These are phyloP conservation scores for Rosalia funebris DNA, from an alignment of 2,888 invertebrate genomes.

Conservation along the genomic window DNA sequence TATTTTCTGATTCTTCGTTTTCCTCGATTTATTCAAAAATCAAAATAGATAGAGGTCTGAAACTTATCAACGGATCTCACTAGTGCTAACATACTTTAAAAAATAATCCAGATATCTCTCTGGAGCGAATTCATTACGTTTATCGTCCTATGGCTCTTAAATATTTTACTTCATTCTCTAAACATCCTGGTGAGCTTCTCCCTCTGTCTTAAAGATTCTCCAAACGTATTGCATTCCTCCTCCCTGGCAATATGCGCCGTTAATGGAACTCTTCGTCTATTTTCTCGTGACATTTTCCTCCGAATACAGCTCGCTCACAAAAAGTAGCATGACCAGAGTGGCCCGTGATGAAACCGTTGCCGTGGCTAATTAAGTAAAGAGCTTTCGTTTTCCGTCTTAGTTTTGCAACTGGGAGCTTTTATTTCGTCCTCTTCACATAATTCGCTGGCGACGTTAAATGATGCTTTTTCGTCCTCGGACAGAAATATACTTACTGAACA, in stretches of 20 bases:
- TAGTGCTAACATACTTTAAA: too few relatives aligned
- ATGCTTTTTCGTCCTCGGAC: background rate
- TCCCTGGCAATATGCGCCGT: background rate
- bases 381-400: background rate
- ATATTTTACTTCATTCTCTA: too few relatives aligned
- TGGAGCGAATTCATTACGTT: too few relatives aligned
- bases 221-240: background rate
- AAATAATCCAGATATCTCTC: too few relatives aligned
- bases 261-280: background rate
- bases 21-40: too few relatives aligned
- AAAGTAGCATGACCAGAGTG: background rate
- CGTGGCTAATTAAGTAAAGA: slow-evolving; percentile 5
- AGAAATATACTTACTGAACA: too few relatives aligned
- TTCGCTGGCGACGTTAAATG: background rate
- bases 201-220: slow-evolving; percentile 8
- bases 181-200: too few relatives aligned
- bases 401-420: background rate
- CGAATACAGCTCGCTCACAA: background rate
- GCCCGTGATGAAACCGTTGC: background rate
- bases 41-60: too few relatives aligned
- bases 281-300: background rate
- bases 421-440: slow-evolving; percentile 2
- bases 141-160: too few relatives aligned
- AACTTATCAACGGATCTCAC: too few relatives aligned
- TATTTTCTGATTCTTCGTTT: too few relatives aligned